These are phyloP conservation scores for Lipotes vexillifer DNA, from an alignment of 2,113 vertebrate species.

Conservation along the genomic window DNA sequence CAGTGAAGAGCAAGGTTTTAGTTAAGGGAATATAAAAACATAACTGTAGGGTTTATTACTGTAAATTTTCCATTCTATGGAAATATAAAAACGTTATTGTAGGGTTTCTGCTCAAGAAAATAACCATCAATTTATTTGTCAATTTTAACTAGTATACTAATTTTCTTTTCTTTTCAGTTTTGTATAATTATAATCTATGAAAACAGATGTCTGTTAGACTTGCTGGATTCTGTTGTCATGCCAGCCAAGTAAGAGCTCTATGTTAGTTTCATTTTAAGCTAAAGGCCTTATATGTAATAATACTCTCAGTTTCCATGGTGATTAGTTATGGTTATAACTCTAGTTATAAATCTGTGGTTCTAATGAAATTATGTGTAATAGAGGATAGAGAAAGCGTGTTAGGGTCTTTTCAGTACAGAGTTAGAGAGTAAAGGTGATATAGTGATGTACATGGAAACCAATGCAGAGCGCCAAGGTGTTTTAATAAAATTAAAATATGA, in stretches of 20 bases:
- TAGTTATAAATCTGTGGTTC: not conserved
- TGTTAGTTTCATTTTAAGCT: not conserved
- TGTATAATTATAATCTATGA: not conserved
- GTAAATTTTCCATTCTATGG: not conserved
- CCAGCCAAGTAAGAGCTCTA: not conserved
- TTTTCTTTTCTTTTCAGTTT: not conserved
- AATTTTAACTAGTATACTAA: not conserved
- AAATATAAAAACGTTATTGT: not conserved
- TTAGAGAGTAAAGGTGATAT: not conserved
- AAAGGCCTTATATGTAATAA: not conserved
- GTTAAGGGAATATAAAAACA: not conserved
- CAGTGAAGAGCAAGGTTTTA: not conserved
- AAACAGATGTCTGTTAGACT: not conserved
- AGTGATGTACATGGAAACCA: not conserved
- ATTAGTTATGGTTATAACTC: not conserved
- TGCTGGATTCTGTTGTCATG: not conserved
- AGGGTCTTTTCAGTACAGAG: not conserved
- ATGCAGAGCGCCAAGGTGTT: not conserved
- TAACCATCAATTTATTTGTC: not conserved
- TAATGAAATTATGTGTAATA: not conserved
- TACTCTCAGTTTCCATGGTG: not conserved
- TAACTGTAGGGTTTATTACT: not conserved
- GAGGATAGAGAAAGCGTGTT: not conserved
- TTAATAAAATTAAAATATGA: not conserved
- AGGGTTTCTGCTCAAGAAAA: not conserved